A percentile compares a stretch with the other conserved stretches of the same genome.
phyloP scores from a whole-genome alignment of 2,113 vertebrate genomes.

The Prunella himalayana region DNA sequence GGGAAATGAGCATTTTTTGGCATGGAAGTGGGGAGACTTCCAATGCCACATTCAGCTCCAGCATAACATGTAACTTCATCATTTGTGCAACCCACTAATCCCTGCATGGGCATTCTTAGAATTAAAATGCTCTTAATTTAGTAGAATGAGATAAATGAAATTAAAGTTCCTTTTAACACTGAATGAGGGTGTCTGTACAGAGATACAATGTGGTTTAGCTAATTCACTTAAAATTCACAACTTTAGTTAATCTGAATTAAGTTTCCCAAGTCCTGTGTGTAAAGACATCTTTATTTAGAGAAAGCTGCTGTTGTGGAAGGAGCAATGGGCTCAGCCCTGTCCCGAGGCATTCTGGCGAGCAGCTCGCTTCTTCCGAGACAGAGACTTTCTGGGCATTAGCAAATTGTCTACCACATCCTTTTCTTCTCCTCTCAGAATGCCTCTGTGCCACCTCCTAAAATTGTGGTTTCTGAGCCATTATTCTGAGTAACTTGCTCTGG shows the following conservation, averaged over 20 bases:
- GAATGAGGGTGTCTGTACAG: background rate
- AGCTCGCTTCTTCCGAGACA: background rate
- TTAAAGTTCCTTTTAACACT: constrained; percentile 1
- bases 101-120: background rate
- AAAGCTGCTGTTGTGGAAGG: constrained; percentile 18
- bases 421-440: background rate
- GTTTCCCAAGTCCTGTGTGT: background rate
- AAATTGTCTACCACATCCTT: constrained; percentile 50
- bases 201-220: constrained; percentile 20
- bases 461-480: constrained; percentile 14
- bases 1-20: background rate
- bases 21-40: background rate
- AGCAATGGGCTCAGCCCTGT: background rate
- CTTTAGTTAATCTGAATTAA: constrained; percentile 32
- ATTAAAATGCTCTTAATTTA: constrained; percentile 20
- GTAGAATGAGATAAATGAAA: constrained; percentile 5
- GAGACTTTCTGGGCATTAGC: constrained; percentile 39
- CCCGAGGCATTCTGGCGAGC: background rate
- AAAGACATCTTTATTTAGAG: constrained; percentile 28
- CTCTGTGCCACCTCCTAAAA: background rate
- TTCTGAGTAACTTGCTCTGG: background rate
- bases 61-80: background rate
- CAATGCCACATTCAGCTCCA: background rate
- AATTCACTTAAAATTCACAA: constrained; percentile 25
- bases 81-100: background rate